A percentile compares a stretch with the other conserved stretches of the same genome.
Conservation (phyloP, 2,888 invertebrate genomes). For the Colostygia pectinataria region DNA sequence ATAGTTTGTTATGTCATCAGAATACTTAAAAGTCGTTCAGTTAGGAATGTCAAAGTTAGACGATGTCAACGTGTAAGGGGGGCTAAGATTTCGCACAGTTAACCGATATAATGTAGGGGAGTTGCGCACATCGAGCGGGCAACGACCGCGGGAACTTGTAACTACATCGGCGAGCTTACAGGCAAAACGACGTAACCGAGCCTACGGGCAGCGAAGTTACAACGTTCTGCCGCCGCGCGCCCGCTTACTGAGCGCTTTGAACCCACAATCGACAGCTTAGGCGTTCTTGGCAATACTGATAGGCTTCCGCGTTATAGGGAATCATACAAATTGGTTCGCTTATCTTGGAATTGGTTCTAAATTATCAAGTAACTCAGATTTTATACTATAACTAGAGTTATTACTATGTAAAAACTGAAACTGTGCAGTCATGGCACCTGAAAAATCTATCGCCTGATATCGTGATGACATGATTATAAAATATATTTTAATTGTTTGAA, state of each 20-base stretch:
- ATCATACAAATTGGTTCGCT: conserved; percentile 26
- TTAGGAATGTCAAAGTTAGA: conserved; percentile 5
- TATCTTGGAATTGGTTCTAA: conserved; percentile 18
- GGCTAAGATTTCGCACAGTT: conserved; percentile 60
- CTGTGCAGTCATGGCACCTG: too few relatives aligned
- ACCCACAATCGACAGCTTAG: conserved; percentile 59
- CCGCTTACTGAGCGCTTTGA: conserved; percentile 62
- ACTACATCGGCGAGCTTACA: conserved; percentile 68
- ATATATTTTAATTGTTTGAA: too few relatives aligned
- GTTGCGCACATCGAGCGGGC: conserved; percentile 71
- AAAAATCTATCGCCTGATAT: too few relatives aligned
- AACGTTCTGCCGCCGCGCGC: conserved; percentile 43
- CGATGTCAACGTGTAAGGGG: conserved; percentile 39
- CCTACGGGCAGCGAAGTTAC: conserved; percentile 39
- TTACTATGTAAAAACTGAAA: too few relatives aligned
- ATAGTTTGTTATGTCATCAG: not conserved
- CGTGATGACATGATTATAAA: too few relatives aligned
- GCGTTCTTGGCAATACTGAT: conserved; percentile 61
- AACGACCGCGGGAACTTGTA: conserved; percentile 82
- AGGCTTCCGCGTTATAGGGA: conserved; percentile 55
- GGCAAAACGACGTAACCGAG: conserved; percentile 60
- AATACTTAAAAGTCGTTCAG: too few relatives aligned
- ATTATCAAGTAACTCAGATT: not conserved
- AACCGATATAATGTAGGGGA: conserved; percentile 68
- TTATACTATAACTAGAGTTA: too few relatives aligned